phyloP scores from a whole-genome alignment of 2,888 invertebrate genomes.

The Andrena flavipes region DNA sequence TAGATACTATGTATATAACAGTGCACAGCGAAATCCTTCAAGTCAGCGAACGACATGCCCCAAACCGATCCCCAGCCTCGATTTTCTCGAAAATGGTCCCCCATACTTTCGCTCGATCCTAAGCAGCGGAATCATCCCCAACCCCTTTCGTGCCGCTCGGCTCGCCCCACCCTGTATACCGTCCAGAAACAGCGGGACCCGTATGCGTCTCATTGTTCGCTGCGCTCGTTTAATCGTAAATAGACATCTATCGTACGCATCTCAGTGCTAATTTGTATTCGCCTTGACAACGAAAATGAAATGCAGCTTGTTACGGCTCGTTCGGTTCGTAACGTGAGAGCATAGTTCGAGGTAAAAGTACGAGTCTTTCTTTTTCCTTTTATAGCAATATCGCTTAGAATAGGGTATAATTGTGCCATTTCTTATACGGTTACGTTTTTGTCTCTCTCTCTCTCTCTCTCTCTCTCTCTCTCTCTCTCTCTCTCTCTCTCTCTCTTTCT shows the following conservation, averaged over 20 bases:
- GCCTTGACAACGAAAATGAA: slow-evolving; percentile 11
- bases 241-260: slow-evolving; percentile 23
- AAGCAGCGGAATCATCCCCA: too few relatives aligned
- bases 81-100: too few relatives aligned
- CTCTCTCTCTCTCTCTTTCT: too few relatives aligned
- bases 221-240: slow-evolving; percentile 16
- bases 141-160: too few relatives aligned
- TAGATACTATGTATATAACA: too few relatives aligned
- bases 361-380: slow-evolving; percentile 6
- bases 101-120: too few relatives aligned
- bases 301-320: slow-evolving; percentile 1
- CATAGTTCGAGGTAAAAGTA: slow-evolving; percentile 20
- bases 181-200: too few relatives aligned
- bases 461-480: slow-evolving; percentile 15
- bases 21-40: too few relatives aligned
- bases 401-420: slow-evolving; percentile 49
- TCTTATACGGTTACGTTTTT: slow-evolving; percentile 21
- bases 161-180: too few relatives aligned
- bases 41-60: too few relatives aligned
- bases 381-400: slow-evolving; percentile 30
- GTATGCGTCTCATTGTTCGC: too few relatives aligned
- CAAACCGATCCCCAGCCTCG: too few relatives aligned
- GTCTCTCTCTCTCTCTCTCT: slow-evolving; percentile 1
- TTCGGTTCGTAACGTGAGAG: slow-evolving; percentile 8
- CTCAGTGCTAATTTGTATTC: slow-evolving; percentile 17